Base-by-base conservation (phyloP, 2,888 invertebrate species). In the Dexiosoma caninum region DNA sequence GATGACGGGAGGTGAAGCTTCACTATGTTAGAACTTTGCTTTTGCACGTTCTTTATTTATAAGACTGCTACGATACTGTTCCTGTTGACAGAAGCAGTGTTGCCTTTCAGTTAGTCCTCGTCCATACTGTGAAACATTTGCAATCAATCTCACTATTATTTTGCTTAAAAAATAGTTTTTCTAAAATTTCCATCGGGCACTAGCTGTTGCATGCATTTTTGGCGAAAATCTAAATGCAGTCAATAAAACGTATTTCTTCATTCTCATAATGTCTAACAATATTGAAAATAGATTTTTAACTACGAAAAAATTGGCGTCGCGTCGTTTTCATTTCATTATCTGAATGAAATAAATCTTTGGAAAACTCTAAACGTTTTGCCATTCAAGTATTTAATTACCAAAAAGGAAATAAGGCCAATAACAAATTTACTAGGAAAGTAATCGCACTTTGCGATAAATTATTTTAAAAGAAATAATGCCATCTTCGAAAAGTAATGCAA, bases 251-350 rank as follows among this genome's bases (percentile, higher is more conserved):
- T 12, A 21, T 14, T 6, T 42, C n/a, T 53, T 37, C 4, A 21
- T 60, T 46, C 40, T 19, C 19, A 40, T 46, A 14, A 59, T 27
- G 21, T 27, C 21, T 8, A 69, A 70, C n/a, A 27, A 70, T 27
- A 21, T 57, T 35, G 21, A 23, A 8, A 69, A 46, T 46, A 7
- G 57, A 23, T 19, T 37, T 59, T 30, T 19, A 51, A 40, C 12
- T 27, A n/a, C n/a, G n/a, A 30, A 60, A 62, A 42, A 42, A 42
- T 42, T 53, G 60, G 51, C 51, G 60, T 42, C 71, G 51, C 51
- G 60, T 42, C 71, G 23, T 71, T 51, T 62, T 42, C 19, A 71
- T 62, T 71, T 67, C 9, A 62, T 62, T 62, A 62, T 71, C 71
- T 42, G 12, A 16, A 51, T 62, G 12, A 32, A 71, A 70, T 40